phyloP scores from a whole-genome alignment of 2,888 invertebrate genomes.

The Spisula subtruncata region DNA sequence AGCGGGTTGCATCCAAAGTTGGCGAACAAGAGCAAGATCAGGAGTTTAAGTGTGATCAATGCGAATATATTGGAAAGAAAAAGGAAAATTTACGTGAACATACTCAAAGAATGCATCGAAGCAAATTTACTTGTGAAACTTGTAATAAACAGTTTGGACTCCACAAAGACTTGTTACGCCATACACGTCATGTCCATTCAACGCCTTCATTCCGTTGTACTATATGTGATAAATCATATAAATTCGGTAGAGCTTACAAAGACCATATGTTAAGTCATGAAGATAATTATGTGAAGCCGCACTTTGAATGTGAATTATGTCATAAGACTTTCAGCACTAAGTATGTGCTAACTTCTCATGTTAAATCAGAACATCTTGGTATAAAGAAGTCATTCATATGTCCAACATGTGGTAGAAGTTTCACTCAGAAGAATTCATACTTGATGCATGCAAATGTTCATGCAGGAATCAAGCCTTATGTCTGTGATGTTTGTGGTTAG shows the following conservation, averaged over 20 bases:
- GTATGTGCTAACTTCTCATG: conserved; percentile 79
- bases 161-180: conserved; percentile 78
- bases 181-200: conserved; percentile 73
- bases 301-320: conserved; percentile 80
- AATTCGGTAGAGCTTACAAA: conserved; percentile 73
- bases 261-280: conserved; percentile 79
- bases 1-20: conserved; percentile 3
- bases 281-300: conserved; percentile 78
- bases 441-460: conserved; percentile 82
- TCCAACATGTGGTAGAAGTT: conserved; percentile 82
- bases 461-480: conserved; percentile 80
- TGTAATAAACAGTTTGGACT: conserved; percentile 80
- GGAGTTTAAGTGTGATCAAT: conserved; percentile 71
- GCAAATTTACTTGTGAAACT: conserved; percentile 74
- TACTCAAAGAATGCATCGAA: conserved; percentile 76
- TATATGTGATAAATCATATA: conserved; percentile 81
- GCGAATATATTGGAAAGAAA: conserved; percentile 74
- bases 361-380: conserved; percentile 81
- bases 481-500: conserved; percentile 82
- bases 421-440: conserved; percentile 81
- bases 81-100: conserved; percentile 75
- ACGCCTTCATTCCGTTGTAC: conserved; percentile 78
- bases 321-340: conserved; percentile 81
- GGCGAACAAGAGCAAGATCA: conserved; percentile 17
- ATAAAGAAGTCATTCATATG: conserved; percentile 80